Evolutionary conservation across 2,797 vertebrate species (phyloP), one percentile per base, ranked within the genome.

Genomic region (Sebastes matsubarae): DNA sequence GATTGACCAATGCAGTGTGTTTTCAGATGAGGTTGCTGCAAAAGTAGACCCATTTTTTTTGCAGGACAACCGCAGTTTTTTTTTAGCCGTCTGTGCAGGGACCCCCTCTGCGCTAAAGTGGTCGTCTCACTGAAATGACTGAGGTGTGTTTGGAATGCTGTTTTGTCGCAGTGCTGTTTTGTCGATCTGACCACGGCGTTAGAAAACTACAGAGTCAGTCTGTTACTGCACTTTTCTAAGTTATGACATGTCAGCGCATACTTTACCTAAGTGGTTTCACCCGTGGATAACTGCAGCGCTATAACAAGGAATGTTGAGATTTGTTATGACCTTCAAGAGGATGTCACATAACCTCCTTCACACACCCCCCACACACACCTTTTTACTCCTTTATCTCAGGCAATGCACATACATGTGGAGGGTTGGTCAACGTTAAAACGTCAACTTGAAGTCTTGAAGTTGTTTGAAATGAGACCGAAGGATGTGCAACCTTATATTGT

Each of bases 231-330:
- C 60, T 61, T 64, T 60, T 30, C 27, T 24, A 46, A 46, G 42
- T 60, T 68, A 36, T 61, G 27, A 55, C 66, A 69, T 22, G 63
- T 75, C 63, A 36, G 32, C 8, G 32, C 18, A 78, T 32, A 36
- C 2, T 27, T 55, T 3, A 70, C 27, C 13, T 24, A n/a, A 64
- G 32, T 7, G 34, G 54, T 25, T 67, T 46, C 65, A 70, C 55
- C 42, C 8, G 12, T 13, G 6, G 67, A 72, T 65, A 77, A 80
- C 75, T 71, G 52, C 66, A 32, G 13, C 60, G 34, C 24, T 72
- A 52, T 69, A 34, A 79, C 4, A 9, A 77, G 38, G 78, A 89
- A 89, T 85, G 67, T 32, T 12, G 36, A 82, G 32, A 68, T 83
- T 84, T 76, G 71, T 54, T 68, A 1, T 74, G 69, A 80, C 75